phyloP scores from a whole-genome alignment of 2,113 vertebrate genomes.

The Platichthys flesus region DNA sequence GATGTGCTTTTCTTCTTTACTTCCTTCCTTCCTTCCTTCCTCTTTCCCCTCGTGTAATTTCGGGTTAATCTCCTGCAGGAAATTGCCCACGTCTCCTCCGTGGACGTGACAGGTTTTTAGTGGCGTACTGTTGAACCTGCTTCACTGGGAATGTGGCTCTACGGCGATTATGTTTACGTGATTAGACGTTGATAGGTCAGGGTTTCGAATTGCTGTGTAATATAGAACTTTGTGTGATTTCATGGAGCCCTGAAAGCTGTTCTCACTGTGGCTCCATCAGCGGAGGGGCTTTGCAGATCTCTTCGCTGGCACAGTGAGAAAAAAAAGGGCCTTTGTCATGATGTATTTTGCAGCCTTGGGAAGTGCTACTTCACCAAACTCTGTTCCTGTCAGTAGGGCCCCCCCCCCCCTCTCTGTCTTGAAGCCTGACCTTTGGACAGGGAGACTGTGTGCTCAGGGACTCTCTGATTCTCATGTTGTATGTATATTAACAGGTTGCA shows the following conservation, averaged over 20 bases:
- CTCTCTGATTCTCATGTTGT: constrained; percentile 67
- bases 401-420: background rate
- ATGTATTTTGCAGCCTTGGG: constrained; percentile 42
- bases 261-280: constrained; percentile 37
- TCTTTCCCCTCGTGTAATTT: constrained; percentile 49
- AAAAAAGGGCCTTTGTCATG: constrained; percentile 21
- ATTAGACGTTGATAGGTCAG: constrained; percentile 54
- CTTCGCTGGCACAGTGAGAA: background rate
- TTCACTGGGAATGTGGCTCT: constrained; percentile 42
- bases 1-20: constrained; percentile 23
- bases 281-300: background rate
- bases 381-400: constrained; percentile 31
- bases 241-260: constrained; percentile 43
- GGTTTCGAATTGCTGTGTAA: constrained; percentile 56
- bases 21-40: constrained; percentile 7
- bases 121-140: constrained; percentile 60
- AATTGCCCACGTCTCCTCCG: constrained; percentile 53
- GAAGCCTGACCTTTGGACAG: constrained; percentile 49
- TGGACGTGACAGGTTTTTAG: constrained; percentile 63
- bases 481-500: constrained; percentile 21
- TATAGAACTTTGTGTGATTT: constrained; percentile 53
- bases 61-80: constrained; percentile 64
- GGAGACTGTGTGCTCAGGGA: constrained; percentile 80
- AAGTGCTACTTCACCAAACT: constrained; percentile 42
- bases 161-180: constrained; percentile 61